Base-by-base conservation (phyloP, 2,797 vertebrate species). In the Chrosomus eos region DNA sequence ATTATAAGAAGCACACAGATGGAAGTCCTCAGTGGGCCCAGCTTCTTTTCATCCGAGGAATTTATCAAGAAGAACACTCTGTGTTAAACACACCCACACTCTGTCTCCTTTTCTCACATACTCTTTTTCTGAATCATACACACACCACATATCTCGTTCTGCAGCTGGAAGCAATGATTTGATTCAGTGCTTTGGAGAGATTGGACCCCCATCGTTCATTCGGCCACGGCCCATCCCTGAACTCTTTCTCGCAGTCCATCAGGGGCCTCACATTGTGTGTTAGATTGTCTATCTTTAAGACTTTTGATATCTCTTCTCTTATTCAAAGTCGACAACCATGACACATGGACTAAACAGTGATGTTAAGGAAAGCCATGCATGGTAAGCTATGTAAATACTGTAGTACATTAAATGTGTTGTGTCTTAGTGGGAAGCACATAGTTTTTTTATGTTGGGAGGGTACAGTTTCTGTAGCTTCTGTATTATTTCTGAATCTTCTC, bases 141-240 rank as follows among this genome's bases (percentile, higher is more conserved):
- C 64, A 83, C 74, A 82, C 86, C 13, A 68, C 83, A 88, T 88
- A 88, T 90, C 79, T 86, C 55, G 53, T 80, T 79, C 76, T 87
- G 85, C 91, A 92, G 90, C 91, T 91, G 88, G 73, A 78, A 28
- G 85, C 83, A 87, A 88, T 88, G 92, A 92, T 93, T 93, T 92
- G 90, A 92, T 91, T 92, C 90, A 93, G 90, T 90, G 87, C 88
- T 90, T 93, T 87, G 88, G 83, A 83, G 76, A 86, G 85, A 88
- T 85, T 81, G 84, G 87, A 73, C 80, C 90, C 87, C 88, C 67
- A 68, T 87, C 88, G 86, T 89, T 90, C 89, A 87, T 62, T 89
- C 70, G 58, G 36, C 66, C 38, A 51, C 10, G 77, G 87, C 80
- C 86, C 74, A 31, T 88, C 87, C 76, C 87, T 86, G 91, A 90